Evolutionary conservation across 1,140 invertebrate genomes (phyloP), one percentile per base, ranked within the genome.

Genomic region (Paraescarpia echinospica): DNA sequence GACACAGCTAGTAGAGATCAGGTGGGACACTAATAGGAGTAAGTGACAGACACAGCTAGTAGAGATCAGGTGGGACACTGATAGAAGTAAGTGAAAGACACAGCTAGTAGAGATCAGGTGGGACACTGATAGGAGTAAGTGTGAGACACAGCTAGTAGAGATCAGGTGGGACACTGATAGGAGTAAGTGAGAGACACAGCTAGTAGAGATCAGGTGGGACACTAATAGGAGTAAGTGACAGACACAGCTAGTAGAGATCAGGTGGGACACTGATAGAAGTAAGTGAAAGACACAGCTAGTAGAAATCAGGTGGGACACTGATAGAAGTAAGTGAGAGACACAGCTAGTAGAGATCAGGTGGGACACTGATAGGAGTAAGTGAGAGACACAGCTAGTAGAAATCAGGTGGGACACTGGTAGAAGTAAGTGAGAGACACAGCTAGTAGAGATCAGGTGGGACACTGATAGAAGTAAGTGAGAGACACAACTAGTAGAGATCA

Each of bases 191-290:
- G 33, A 34, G 90, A 34, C 59, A 27, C 59, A 22, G 5, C 14
- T 48, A 48, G 22, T 77, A 18, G 5, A 77, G 8, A 41, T 18
- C 59, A 8, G 22, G 59, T 95, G 96, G 95, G 27, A 94, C 94
- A 35, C 92, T 95, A 33, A 93, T 95, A 34, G 92, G 94, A 93
- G 94, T 94, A 92, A 93, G 34, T 91, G 12, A n/a, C 27, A 34
- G 90, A 34, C 59, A 27, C 59, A 22, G 5, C 14, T 48, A 48
- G 22, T 77, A 18, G 5, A 77, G 8, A 41, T 18, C 59, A 8
- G 22, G 59, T 95, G 96, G 95, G 27, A 94, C 94, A 35, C 92
- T 95, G 34, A 93, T 95, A 34, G 92, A 94, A 93, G 94, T 94
- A 92, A 93, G 34, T 91, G 12, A n/a, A 31, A 34, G 90, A 34